phyloP scores from a whole-genome alignment of 2,888 invertebrate species.

The Cerastoderma edule region DNA sequence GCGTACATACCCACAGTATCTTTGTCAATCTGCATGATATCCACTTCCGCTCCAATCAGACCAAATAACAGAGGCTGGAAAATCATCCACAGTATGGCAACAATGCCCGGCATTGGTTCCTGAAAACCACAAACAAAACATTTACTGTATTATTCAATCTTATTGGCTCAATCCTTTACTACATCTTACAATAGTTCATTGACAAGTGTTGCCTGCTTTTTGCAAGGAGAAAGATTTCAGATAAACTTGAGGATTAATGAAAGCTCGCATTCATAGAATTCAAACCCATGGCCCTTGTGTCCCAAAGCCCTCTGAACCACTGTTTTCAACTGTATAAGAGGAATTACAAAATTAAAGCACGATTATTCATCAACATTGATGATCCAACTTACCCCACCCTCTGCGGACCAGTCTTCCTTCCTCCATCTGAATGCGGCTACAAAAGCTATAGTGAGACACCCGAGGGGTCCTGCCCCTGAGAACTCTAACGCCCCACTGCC shows the following conservation, averaged over 20 bases:
- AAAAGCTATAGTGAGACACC: slow-evolving; percentile 85
- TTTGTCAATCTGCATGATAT: slow-evolving; percentile 85
- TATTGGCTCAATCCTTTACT: too few relatives aligned
- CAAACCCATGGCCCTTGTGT: too few relatives aligned
- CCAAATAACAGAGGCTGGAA: slow-evolving; percentile 97
- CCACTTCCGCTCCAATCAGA: slow-evolving; percentile 95
- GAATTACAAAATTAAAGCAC: too few relatives aligned
- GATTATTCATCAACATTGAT: too few relatives aligned
- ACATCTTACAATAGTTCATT: too few relatives aligned
- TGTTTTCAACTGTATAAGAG: too few relatives aligned
- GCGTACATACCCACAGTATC: slow-evolving; percentile 58
- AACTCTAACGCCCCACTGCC: slow-evolving; percentile 92
- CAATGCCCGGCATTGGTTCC: slow-evolving; percentile 86
- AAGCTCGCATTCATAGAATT: too few relatives aligned
- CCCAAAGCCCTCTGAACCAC: too few relatives aligned
- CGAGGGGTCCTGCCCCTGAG: slow-evolving; percentile 88
- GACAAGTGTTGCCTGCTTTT: too few relatives aligned
- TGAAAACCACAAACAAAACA: slow-evolving; percentile 10
- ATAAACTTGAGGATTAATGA: too few relatives aligned
- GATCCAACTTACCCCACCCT: slow-evolving; percentile 58
- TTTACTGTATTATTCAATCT: too few relatives aligned
- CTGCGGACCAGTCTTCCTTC: slow-evolving; percentile 67
- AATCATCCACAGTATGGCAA: slow-evolving; percentile 98
- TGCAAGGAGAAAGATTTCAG: too few relatives aligned
- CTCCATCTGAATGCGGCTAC: slow-evolving; percentile 84